Evolutionary conservation across 2,797 vertebrate genomes (phyloP).

Genomic region (Rhyacichthys aspro): DNA sequence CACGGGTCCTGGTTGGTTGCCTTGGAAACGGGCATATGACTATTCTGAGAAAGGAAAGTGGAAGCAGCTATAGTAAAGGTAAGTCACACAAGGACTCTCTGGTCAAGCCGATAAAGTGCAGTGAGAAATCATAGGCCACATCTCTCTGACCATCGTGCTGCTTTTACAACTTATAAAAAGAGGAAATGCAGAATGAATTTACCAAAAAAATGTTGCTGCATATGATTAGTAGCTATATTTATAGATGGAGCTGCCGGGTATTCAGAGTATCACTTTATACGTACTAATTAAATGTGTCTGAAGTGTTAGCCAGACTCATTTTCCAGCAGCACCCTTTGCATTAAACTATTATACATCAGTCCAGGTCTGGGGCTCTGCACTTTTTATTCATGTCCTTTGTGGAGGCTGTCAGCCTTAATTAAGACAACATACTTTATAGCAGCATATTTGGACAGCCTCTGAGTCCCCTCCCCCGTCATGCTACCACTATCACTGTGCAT

Average conservation of each 20-base stretch:
- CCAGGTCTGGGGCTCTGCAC: constrained; percentile 54
- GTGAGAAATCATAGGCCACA: constrained; percentile 55
- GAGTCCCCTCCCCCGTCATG: constrained; percentile 16
- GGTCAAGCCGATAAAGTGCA: constrained; percentile 67
- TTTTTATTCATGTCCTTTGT: constrained; percentile 72
- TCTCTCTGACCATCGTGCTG: constrained; percentile 34
- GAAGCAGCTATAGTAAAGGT: constrained; percentile 62
- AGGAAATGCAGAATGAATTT: constrained; percentile 13
- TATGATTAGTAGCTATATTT: not conserved
- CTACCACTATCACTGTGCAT: constrained; percentile 24
- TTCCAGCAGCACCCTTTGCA: constrained; percentile 17
- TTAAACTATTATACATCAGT: constrained; percentile 64
- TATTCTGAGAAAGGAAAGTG: constrained; percentile 72
- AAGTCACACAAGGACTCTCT: constrained; percentile 71
- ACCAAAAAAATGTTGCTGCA: not conserved
- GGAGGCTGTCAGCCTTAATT: constrained; percentile 73
- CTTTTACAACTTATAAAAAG: constrained; percentile 46
- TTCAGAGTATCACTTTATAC: constrained; percentile 42
- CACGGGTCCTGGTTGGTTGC: constrained; percentile 77
- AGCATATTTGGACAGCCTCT: constrained; percentile 50
- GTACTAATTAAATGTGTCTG: constrained; percentile 65
- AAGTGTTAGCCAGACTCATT: constrained; percentile 19
- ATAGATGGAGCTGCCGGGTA: no score
- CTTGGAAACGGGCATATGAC: constrained; percentile 81
- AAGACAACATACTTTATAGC: constrained; percentile 48